Conservation (phyloP, 92 coral and sea anemone species). For the Epizoanthus illoricatus region DNA sequence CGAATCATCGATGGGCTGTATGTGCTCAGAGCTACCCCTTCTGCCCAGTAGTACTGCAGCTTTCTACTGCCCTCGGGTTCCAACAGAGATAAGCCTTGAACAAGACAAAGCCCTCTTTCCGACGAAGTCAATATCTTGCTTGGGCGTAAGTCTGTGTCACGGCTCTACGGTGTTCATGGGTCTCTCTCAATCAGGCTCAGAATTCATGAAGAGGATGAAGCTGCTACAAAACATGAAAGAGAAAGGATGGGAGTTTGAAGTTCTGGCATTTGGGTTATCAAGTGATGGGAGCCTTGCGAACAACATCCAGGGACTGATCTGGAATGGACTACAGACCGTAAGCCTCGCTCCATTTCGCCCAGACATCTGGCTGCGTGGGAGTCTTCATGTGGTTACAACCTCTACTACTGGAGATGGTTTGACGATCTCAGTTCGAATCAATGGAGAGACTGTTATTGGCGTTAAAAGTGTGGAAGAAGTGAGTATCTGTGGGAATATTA, state of each 20-base stretch:
- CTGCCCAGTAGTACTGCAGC: slow-evolving; percentile 5
- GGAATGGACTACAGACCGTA: slow-evolving; percentile 42
- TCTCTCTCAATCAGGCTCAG: slow-evolving; percentile 16
- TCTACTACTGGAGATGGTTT: neutral
- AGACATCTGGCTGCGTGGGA: slow-evolving; percentile 39
- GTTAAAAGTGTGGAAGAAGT: neutral
- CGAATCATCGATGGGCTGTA: neutral
- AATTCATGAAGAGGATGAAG: neutral
- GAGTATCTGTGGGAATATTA: neutral
- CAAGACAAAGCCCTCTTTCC: slow-evolving; percentile 6
- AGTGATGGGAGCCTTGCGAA: neutral
- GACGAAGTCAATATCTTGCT: slow-evolving; percentile 35
- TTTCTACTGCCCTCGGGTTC: slow-evolving; percentile 29
- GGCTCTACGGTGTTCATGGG: slow-evolving; percentile 13
- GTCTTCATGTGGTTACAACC: neutral
- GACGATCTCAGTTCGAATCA: neutral
- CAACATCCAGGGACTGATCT: slow-evolving; percentile 4
- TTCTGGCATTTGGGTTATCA: slow-evolving; percentile 37
- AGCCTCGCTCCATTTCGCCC: slow-evolving; percentile 7
- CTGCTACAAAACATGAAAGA: slow-evolving; percentile 45
- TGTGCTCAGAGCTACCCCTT: slow-evolving; percentile 26
- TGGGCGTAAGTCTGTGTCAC: slow-evolving; percentile 46
- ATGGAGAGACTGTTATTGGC: neutral
- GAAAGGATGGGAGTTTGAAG: slow-evolving; percentile 7
- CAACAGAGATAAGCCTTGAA: slow-evolving; percentile 28